phyloP scores from a whole-genome alignment of 2,797 vertebrate species.

The Poliocrania exsul region DNA sequence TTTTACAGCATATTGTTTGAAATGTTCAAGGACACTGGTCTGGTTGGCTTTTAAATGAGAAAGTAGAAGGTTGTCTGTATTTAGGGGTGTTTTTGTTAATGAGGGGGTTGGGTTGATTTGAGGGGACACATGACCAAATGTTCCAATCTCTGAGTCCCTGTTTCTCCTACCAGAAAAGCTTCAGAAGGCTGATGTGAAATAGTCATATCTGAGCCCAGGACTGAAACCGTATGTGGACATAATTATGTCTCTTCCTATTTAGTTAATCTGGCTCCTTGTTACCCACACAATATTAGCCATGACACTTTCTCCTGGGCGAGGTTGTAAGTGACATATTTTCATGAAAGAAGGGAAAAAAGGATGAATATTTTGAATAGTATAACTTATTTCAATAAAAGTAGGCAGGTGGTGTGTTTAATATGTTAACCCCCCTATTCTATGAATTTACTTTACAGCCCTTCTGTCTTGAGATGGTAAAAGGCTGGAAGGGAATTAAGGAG shows the following conservation, averaged over 20 bases:
- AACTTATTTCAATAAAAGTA: not conserved
- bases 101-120: not conserved
- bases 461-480: slow-evolving; percentile 7
- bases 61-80: not conserved
- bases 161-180: not conserved
- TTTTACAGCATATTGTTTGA: rapidly evolving
- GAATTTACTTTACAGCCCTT: slow-evolving; percentile 1
- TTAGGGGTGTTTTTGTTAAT: not conserved
- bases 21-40: not conserved
- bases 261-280: not conserved
- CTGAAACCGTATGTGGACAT: not conserved
- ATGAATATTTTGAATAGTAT: not conserved
- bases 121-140: rapidly evolving
- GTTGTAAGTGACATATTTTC: not conserved
- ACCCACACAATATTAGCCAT: rapidly evolving
- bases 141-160: not conserved
- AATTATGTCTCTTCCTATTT: slow-evolving; percentile 21
- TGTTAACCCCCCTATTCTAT: not conserved
- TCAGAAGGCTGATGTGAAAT: not conserved
- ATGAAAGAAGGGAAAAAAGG: not conserved
- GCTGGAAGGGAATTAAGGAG: slow-evolving; percentile 14
- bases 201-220: rapidly evolving
- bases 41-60: not conserved
- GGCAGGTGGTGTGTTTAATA: not conserved
- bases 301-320: not conserved